These are phyloP conservation scores for Pristionchus entomophagus DNA, from an alignment of 2,888 invertebrate species.

Conservation along the genomic window DNA sequence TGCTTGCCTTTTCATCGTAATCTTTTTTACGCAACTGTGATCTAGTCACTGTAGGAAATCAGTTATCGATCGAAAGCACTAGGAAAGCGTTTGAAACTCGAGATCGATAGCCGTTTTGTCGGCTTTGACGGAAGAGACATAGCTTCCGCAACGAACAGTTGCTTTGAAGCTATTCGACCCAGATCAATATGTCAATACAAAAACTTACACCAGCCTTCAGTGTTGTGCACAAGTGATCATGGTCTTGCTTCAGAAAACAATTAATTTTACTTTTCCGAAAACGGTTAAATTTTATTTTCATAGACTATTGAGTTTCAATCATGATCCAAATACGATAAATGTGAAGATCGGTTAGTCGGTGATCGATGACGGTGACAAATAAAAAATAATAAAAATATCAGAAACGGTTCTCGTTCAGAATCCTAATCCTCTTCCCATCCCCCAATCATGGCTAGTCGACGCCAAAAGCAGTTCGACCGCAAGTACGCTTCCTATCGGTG, in stretches of 20 bases:
- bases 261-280: not conserved
- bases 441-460: constrained; percentile 64
- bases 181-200: too few species aligned
- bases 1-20: not conserved
- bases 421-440: constrained; percentile 8
- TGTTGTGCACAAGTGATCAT: not conserved
- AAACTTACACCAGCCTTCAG: too few species aligned
- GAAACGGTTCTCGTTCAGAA: not conserved
- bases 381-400: too few species aligned
- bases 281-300: not conserved
- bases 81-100: not conserved
- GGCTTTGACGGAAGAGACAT: not conserved
- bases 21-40: not conserved
- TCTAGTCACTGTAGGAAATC: not conserved
- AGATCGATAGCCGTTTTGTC: not conserved
- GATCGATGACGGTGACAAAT: too few species aligned
- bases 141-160: not conserved
- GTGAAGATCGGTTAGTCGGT: too few species aligned
- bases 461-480: constrained; percentile 71
- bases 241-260: not conserved
- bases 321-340: not conserved
- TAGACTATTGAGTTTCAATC: not conserved
- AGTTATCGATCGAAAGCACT: not conserved
- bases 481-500: constrained; percentile 70
- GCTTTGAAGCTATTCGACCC: not conserved